Base-by-base conservation (phyloP, 1,140 invertebrate genomes). In the Pseudomyrmex cubaensis region DNA sequence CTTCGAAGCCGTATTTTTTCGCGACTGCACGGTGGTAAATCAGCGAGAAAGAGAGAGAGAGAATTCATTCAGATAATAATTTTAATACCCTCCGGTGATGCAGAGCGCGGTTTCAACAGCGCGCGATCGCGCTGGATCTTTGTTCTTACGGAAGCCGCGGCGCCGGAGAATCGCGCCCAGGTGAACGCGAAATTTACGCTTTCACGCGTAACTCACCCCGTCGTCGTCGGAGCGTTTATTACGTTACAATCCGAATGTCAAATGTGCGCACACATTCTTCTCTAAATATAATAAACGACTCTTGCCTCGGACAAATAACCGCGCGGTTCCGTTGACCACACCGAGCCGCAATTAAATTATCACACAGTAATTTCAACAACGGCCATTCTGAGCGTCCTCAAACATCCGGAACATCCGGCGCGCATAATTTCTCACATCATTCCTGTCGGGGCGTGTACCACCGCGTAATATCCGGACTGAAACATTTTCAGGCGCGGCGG, bases 301-400 rank as follows among this genome's bases (percentile, higher is more conserved):
- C 13, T 52, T 82, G 78, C 70, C 62, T 62, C 25, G 70, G 70
- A 75, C 70, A 73, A 82, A 82, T 82, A 82, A 82, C 61, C 69
- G 70, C 44, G 61, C 44, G 61, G 56, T 66, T 70, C 61, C 85
- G 73, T 74, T 69, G 77, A 63, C 64, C 66, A 1, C 50, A 5
- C 46, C 10, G 63, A 15, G 2, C 35, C 59, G 54, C 82, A 69
- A 87, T 88, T 87, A 88, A 88, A 88, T 88, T 83, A 87, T 88
- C 83, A 56, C 61, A 61, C 61, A 61, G 83, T 78, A 85, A 88
- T 88, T 88, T 87, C 73, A 77, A 66, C 52, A 62, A 88, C 66
- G 75, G 54, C 35, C 70, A 84, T 59, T 62, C 74, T 66, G 67
- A 85, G 74, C 20, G 48, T 87, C 73, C 67, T 88, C 84, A 77